phyloP scores from a whole-genome alignment of 2,888 invertebrate genomes.

The Tipula unca region DNA sequence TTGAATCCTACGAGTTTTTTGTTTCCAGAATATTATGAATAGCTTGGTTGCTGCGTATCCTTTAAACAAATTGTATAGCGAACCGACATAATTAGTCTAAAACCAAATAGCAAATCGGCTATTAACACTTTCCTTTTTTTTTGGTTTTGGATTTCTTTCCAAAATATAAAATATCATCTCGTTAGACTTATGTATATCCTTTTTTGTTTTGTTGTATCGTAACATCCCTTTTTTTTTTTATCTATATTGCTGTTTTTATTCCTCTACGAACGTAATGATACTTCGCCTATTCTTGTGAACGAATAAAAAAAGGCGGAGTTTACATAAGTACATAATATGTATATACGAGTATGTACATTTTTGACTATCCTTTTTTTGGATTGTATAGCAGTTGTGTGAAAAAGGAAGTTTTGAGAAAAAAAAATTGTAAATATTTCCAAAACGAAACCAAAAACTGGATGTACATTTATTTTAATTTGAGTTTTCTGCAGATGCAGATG shows the following conservation, averaged over 20 bases:
- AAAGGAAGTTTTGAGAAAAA: neutral
- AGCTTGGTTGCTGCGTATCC: neutral
- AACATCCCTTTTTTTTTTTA: neutral
- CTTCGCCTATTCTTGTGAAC: neutral
- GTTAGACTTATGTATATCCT: neutral
- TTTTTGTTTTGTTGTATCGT: neutral
- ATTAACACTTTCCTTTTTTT: slow-evolving; percentile 17
- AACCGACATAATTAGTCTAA: neutral
- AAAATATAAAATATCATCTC: neutral
- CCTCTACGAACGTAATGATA: neutral
- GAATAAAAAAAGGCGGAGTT: neutral
- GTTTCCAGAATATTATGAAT: neutral
- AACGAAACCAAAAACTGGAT: neutral
- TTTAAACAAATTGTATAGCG: neutral
- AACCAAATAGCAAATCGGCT: neutral
- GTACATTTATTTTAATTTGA: slow-evolving; percentile 14
- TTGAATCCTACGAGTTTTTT: neutral
- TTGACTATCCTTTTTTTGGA: neutral
- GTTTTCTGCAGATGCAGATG: slow-evolving; percentile 18
- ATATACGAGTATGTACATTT: neutral
- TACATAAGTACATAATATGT: neutral
- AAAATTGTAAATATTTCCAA: neutral
- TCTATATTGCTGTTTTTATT: neutral
- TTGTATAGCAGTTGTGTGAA: neutral
- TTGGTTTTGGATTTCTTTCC: neutral